Evolutionary conservation across 2,888 invertebrate genomes (phyloP), one percentile per base, ranked within the genome.

Genomic region (Lycophotia porphyrea): DNA sequence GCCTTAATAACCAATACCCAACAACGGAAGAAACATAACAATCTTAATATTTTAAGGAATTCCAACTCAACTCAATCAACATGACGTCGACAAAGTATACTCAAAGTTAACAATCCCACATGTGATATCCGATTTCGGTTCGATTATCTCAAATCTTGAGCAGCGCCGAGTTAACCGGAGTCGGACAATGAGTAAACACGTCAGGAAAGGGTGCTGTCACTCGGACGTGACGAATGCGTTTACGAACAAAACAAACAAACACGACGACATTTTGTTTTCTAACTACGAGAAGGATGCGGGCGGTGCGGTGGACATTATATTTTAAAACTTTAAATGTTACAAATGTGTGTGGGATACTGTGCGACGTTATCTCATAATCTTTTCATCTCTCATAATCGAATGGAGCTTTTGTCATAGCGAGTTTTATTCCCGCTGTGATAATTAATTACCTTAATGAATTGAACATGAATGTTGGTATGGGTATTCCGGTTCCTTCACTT

Each of bases 211-310:
- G 86, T 84, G 87, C 81, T 84, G 78, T 87, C 83, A 71, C 80
- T 84, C 75, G 76, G 70, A 76, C 91, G 88, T 93, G 94, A 94
- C 94, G 92, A 92, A 94, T 91, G 91, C 86, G 76, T 90, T 93
- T 90, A 91, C 84, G 89, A 91, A 86, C 88, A 91, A 92, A 88
- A 88, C 93, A 95, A 95, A 95, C 93, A 95, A 94, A 95, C 94
- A 80, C 75, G 79, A 84, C 82, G 88, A 87, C 88, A 87, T 90
- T 90, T 87, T 85, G 89, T 90, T 88, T 87, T 85, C 79, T 81
- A 85, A 84, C 86, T 80, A 78, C 85, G 84, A 84, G 80, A 73
- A 90, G 90, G 91, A 92, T 93, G 93, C 92, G 94, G 92, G 92
- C 84, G 78, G 69, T 82, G 92, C 83, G 78, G 69, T 82, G 88